These are phyloP conservation scores for Phylloscopus whistleri DNA, from an alignment of 2,113 vertebrate genomes.

Conservation along the genomic window DNA sequence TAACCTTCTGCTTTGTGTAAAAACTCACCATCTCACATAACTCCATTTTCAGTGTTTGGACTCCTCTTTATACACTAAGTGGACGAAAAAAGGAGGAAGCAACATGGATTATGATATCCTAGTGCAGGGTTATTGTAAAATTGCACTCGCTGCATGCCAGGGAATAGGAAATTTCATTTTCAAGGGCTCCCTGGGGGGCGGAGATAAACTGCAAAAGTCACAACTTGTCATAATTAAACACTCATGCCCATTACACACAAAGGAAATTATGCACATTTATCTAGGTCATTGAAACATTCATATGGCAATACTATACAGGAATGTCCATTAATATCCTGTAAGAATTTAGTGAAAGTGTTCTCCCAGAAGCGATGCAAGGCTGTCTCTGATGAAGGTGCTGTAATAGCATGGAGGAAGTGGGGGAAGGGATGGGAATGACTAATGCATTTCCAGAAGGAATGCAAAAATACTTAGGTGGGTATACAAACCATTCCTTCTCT, in stretches of 20 bases:
- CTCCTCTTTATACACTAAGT: not conserved
- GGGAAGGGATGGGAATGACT: not conserved
- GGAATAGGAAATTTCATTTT: slow-evolving; percentile 69
- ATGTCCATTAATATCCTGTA: slow-evolving; percentile 54
- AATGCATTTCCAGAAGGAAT: slow-evolving; percentile 10
- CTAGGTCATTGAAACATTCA: slow-evolving; percentile 57
- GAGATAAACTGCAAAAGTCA: slow-evolving; percentile 68
- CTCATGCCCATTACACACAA: slow-evolving; percentile 55
- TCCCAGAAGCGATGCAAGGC: slow-evolving; percentile 8
- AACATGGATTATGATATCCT: slow-evolving; percentile 46
- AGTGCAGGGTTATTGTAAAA: slow-evolving; percentile 28
- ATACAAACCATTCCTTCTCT: not conserved
- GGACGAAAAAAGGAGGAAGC: not conserved
- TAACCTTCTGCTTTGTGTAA: slow-evolving; percentile 13
- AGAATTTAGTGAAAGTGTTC: slow-evolving; percentile 37
- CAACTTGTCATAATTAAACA: slow-evolving; percentile 73
- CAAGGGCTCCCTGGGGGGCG: slow-evolving; percentile 27
- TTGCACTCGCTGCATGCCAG: slow-evolving; percentile 27
- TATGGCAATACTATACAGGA: slow-evolving; percentile 27
- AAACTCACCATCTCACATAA: not conserved
- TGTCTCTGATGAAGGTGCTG: not conserved
- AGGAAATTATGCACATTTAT: slow-evolving; percentile 68
- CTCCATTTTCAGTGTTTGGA: not conserved
- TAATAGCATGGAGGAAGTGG: not conserved
- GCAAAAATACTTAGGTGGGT: not conserved